Conservation (phyloP, 2,888 invertebrate genomes). For the Eucera pruinosa region DNA sequence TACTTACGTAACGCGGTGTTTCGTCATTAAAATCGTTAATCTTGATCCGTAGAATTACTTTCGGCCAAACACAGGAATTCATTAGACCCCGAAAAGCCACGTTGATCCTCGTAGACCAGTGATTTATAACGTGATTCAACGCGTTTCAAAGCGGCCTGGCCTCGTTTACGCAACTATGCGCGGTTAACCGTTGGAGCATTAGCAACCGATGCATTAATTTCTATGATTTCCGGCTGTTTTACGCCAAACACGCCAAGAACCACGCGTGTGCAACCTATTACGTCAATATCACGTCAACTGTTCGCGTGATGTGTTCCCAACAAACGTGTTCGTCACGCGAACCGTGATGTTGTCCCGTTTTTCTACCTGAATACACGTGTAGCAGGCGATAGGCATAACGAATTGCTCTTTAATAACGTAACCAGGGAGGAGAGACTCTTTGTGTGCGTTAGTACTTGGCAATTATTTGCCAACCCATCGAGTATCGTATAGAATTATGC, state of each 20-base stretch:
- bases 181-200: slow-evolving; percentile 54
- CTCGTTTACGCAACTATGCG: slow-evolving; percentile 32
- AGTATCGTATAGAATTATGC: too few species aligned
- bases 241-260: slow-evolving; percentile 2
- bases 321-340: slow-evolving; percentile 4
- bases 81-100: slow-evolving; percentile 22
- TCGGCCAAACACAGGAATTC: slow-evolving; percentile 27
- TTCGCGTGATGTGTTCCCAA: slow-evolving; percentile 3
- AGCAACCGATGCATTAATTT: slow-evolving; percentile 58
- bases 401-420: neutral
- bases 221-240: slow-evolving; percentile 48
- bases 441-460: too few species aligned
- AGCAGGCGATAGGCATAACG: neutral
- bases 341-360: neutral
- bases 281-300: slow-evolving; percentile 34
- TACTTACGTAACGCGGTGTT: neutral
- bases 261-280: slow-evolving; percentile 26
- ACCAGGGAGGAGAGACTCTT: too few species aligned
- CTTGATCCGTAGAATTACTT: slow-evolving; percentile 14
- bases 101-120: slow-evolving; percentile 11
- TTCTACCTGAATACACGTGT: neutral
- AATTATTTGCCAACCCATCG: too few species aligned
- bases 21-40: slow-evolving; percentile 14
- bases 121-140: slow-evolving; percentile 41
- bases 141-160: slow-evolving; percentile 32